phyloP scores from a whole-genome alignment of 2,113 vertebrate species.

The Hymenochirus boettgeri region DNA sequence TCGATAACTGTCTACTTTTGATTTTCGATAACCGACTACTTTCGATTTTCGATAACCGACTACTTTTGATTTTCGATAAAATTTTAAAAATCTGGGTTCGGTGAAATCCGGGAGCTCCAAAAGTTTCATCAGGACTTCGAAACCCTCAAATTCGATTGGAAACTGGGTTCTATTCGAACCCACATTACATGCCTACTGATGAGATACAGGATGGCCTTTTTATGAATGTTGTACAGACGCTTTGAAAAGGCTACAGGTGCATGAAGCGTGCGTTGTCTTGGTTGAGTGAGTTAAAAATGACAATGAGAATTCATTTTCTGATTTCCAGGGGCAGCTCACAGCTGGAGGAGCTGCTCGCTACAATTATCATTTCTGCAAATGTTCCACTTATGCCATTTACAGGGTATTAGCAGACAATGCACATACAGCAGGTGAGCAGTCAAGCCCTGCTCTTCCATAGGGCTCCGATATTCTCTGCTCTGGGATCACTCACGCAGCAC shows the following conservation, averaged over 20 bases:
- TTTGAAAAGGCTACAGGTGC: neutral
- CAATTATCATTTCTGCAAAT: slow-evolving; percentile 36
- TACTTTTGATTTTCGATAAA: no score
- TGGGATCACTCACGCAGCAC: neutral
- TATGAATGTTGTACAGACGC: no score
- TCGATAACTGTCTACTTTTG: no score
- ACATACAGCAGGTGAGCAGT: slow-evolving; percentile 6
- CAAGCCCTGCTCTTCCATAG: neutral
- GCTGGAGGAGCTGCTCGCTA: slow-evolving; percentile 21
- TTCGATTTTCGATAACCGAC: no score
- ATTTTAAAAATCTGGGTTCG: no score
- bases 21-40: no score
- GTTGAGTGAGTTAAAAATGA: slow-evolving; percentile 9
- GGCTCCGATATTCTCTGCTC: neutral
- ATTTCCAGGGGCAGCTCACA: slow-evolving; percentile 15
- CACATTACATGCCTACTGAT: no score
- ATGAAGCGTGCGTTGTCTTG: neutral
- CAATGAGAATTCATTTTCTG: slow-evolving; percentile 12
- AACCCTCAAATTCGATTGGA: no score
- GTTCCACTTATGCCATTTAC: slow-evolving; percentile 36
- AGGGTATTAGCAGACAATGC: neutral
- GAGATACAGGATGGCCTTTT: no score
- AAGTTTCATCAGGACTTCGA: no score
- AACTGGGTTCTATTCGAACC: no score
- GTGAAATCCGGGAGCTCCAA: no score